These are phyloP conservation scores for Pycnonotus jocosus DNA, from an alignment of 2,113 vertebrate genomes.

Conservation along the genomic window DNA sequence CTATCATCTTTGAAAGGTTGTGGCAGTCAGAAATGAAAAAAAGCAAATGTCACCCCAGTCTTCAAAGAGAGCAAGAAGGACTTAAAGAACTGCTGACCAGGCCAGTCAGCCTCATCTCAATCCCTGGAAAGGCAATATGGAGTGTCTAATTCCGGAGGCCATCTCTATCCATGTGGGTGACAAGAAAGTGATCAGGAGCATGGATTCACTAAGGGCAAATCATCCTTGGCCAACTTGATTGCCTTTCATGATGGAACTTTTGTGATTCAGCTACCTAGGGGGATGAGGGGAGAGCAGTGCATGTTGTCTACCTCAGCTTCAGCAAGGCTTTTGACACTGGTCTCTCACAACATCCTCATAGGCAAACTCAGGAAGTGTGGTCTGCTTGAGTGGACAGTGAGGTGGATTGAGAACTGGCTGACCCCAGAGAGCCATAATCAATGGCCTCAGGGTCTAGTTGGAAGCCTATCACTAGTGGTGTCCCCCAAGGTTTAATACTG, in stretches of 20 bases:
- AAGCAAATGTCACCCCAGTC: neutral
- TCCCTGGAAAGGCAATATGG: neutral
- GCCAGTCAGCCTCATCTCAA: neutral
- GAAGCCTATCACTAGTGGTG: neutral
- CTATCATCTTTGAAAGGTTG: neutral
- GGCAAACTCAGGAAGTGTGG: neutral
- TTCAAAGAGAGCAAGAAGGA: neutral
- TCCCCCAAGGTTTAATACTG: neutral
- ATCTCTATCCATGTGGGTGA: neutral
- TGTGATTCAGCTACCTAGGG: no score
- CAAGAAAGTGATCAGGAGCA: neutral
- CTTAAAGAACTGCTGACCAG: neutral
- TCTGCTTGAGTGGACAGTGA: neutral
- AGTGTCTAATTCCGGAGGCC: neutral
- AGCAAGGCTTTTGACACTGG: neutral
- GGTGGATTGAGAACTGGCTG: neutral
- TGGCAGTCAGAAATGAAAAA: neutral
- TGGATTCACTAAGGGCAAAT: neutral
- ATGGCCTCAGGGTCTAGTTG: neutral
- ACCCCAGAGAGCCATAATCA: neutral
- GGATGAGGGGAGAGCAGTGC: neutral
- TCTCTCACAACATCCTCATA: neutral
- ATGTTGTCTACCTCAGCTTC: neutral
- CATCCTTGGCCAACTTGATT: no score
- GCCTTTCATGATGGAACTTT: no score